These are phyloP conservation scores for Drosophila nebulosa DNA, from an alignment of 1,140 invertebrate species.

Conservation along the genomic window DNA sequence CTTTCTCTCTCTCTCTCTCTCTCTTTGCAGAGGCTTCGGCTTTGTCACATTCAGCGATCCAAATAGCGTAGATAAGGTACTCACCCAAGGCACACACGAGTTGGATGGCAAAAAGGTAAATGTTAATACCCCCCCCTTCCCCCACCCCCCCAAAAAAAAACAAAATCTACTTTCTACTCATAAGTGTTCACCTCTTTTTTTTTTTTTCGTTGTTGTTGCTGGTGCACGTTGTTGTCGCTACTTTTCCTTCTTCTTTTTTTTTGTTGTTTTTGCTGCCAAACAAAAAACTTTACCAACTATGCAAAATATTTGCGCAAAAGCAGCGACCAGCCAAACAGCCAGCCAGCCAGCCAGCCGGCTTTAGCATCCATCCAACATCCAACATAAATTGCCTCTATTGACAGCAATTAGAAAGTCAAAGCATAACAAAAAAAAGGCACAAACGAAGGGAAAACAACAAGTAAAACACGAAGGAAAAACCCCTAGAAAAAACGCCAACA, in stretches of 20 bases:
- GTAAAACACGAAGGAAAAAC: not conserved
- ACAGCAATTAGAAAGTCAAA: constrained; percentile 78
- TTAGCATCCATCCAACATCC: constrained; percentile 32
- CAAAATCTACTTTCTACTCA: not conserved
- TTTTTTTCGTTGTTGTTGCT: not conserved
- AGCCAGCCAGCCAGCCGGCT: too few species aligned
- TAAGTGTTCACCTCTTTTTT: constrained; percentile 3
- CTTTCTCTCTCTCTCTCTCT: constrained; percentile 22
- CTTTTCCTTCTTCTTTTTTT: not conserved
- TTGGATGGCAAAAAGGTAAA: constrained; percentile 97
- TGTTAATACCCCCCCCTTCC: constrained; percentile 27
- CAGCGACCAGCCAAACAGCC: constrained; percentile 25
- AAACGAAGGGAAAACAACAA: not conserved
- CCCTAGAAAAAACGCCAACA: constrained; percentile 1
- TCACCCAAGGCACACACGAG: constrained; percentile 95
- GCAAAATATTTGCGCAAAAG: constrained; percentile 74
- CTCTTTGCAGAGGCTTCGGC: constrained; percentile 94
- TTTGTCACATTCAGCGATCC: constrained; percentile 97
- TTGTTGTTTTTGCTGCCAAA: constrained; percentile 30
- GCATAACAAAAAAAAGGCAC: constrained; percentile 36
- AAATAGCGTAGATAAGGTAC: constrained; percentile 96
- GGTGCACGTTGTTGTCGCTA: not conserved
- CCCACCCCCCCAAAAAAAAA: not conserved
- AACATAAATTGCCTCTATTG: constrained; percentile 64
- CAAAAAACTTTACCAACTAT: constrained; percentile 71